Conservation (phyloP, 92 coral and sea anemone species). For the Paragorgia papillata region DNA sequence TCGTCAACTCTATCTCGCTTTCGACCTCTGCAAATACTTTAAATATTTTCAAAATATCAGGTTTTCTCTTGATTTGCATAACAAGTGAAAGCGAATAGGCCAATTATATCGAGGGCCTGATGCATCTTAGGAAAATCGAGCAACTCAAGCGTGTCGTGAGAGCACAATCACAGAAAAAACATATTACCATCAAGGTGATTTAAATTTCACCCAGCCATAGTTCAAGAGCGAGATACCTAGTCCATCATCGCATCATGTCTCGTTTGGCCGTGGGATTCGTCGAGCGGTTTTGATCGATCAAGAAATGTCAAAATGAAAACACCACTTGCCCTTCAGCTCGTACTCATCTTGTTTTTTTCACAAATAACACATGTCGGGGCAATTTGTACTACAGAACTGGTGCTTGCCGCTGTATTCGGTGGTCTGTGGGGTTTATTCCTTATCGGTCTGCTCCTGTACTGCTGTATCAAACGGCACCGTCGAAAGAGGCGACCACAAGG, state of each 20-base stretch:
- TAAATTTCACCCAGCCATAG: not conserved
- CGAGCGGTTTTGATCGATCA: not conserved
- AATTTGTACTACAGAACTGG: conserved; percentile 8
- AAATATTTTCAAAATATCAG: conserved; percentile 42
- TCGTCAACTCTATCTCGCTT: conserved; percentile 2
- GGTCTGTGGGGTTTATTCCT: not conserved
- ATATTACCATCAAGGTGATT: not conserved
- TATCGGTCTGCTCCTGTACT: conserved; percentile 9
- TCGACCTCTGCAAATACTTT: conserved; percentile 39
- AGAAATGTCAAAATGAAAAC: conserved; percentile 4
- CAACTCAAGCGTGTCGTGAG: conserved; percentile 34
- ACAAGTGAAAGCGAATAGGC: conserved; percentile 41
- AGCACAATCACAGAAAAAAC: conserved; percentile 13
- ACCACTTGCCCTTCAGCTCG: not conserved
- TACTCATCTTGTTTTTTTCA: conserved; percentile 17
- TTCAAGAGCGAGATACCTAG: not conserved
- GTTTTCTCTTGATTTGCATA: conserved; percentile 42
- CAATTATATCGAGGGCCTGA: conserved; percentile 5
- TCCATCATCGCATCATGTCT: not conserved
- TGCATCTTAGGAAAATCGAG: not conserved
- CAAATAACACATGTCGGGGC: conserved; percentile 19
- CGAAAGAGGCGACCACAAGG: not conserved
- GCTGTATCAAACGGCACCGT: conserved; percentile 10
- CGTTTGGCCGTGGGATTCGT: not conserved
- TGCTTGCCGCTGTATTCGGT: conserved; percentile 21